phyloP scores from a whole-genome alignment of 2,113 vertebrate species.

The Cebus imitator region DNA sequence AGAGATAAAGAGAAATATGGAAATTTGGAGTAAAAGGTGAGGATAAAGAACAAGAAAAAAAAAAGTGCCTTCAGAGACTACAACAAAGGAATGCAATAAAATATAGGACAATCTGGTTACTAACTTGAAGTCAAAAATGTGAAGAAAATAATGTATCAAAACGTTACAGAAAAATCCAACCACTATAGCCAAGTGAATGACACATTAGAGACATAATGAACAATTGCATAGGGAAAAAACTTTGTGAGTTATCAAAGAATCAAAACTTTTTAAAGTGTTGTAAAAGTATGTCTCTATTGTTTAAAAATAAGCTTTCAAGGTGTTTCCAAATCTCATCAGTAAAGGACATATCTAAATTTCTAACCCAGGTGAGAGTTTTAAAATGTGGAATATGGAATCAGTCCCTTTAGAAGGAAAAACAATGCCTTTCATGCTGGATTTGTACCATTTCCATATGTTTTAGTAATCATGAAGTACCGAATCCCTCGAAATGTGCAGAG shows the following conservation, averaged over 20 bases:
- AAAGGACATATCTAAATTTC: background rate
- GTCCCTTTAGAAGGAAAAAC: background rate
- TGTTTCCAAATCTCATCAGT: background rate
- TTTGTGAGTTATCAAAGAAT: background rate
- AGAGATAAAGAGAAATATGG: background rate
- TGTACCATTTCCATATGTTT: background rate
- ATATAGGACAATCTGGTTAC: background rate
- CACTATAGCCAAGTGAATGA: background rate
- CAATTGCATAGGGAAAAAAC: background rate
- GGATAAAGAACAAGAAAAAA: background rate
- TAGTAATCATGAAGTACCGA: background rate
- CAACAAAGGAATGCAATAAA: background rate
- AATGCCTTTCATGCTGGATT: background rate
- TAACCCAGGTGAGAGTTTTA: background rate
- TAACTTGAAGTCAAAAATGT: background rate
- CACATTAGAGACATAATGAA: background rate
- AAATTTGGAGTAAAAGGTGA: background rate
- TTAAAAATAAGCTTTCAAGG: conserved; percentile 44
- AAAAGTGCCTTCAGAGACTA: background rate
- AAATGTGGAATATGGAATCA: background rate
- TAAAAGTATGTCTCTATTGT: background rate
- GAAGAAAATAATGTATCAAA: background rate
- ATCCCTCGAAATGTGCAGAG: background rate
- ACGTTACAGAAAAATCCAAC: background rate
- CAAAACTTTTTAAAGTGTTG: background rate